A percentile compares a stretch with the other conserved stretches of the same genome.
phyloP scores from a whole-genome alignment of 2,113 vertebrate genomes.

The Spea bombifrons region DNA sequence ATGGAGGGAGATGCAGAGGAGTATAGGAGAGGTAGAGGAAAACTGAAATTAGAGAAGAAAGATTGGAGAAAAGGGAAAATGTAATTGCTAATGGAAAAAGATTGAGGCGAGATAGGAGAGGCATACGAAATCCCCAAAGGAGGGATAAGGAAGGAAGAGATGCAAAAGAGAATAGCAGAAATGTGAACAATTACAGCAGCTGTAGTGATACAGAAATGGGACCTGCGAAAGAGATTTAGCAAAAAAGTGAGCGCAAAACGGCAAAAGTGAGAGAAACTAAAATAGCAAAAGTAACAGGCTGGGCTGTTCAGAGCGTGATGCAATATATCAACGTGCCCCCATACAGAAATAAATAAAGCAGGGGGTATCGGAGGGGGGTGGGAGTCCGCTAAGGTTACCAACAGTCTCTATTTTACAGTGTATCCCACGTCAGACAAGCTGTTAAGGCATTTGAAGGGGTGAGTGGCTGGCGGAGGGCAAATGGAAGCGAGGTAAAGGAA shows the following conservation, averaged over 20 bases:
- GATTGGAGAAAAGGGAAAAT: no score
- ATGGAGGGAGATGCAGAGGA: background rate
- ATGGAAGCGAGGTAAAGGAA: constrained; percentile 2
- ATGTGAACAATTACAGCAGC: background rate
- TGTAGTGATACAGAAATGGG: background rate
- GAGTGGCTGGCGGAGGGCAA: background rate
- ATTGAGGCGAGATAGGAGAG: no score
- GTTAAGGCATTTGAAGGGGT: constrained; percentile 27
- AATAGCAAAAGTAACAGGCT: no score
- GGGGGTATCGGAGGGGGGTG: background rate
- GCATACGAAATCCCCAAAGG: no score
- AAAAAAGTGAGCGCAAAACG: background rate
- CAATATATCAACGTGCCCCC: background rate
- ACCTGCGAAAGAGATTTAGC: background rate
- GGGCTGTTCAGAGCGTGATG: no score
- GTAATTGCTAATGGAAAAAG: no score
- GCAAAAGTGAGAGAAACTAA: background rate
- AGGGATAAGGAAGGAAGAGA: no score
- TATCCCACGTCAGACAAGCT: constrained; percentile 20
- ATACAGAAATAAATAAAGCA: constrained; percentile 6
- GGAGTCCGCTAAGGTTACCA: constrained; percentile 1
- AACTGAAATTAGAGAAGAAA: background rate
- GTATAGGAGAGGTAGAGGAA: background rate
- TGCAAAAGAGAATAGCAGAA: no score
- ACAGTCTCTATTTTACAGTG: constrained; percentile 34